Base-by-base conservation (phyloP, 2,113 vertebrate species). In the Eudyptes chrysolophus region DNA sequence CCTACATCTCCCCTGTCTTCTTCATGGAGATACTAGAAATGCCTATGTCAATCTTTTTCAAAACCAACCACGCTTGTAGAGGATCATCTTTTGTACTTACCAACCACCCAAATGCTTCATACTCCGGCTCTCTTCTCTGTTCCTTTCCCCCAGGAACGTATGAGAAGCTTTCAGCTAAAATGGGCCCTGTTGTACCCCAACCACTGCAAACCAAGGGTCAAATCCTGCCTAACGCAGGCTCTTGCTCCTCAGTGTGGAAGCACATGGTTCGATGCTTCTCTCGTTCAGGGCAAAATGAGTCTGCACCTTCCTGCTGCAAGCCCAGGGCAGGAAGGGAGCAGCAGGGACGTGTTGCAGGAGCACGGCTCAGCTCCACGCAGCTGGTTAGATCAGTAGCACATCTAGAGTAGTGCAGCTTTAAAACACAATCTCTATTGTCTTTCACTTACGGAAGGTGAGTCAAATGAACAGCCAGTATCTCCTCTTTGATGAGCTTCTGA, bases 181-280 rank as follows among this genome's bases (percentile, higher is more conserved):
- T 7, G 42, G 9, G 16, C 14, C 6, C 17, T 40, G 0, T 32
- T 68, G n/a, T 34, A 20, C 58, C 9, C n/a, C 79, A 87, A 1
- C 6, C 13, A 13, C 27, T 34, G 34, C 51, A 68, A 84, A 70
- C 16, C 9, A 49, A 46, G 19, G 65, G 24, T 27, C 3, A 2
- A 20, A 48, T 30, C 58, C 46, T 49, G 13, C 44, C 52, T 26
- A 10, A 24, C 0, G 0, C 0, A 0, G 8, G 48, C 13, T 77
- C 30, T 10, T 13, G 16, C 6, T 20, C 29, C 60, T 68, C 42
- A 5, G 0, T 26, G 16, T 76, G 36, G 55, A 75, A 69, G 24
- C 44, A 34, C 32, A 8, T 0, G 4, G 26, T 7, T 66, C 4
- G 1, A 11, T 52, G 18, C 20, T 82, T 80, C 68, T 20, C 42